Evolutionary conservation across 2,888 invertebrate species (phyloP).

Genomic region (Mesochorus sp.): DNA sequence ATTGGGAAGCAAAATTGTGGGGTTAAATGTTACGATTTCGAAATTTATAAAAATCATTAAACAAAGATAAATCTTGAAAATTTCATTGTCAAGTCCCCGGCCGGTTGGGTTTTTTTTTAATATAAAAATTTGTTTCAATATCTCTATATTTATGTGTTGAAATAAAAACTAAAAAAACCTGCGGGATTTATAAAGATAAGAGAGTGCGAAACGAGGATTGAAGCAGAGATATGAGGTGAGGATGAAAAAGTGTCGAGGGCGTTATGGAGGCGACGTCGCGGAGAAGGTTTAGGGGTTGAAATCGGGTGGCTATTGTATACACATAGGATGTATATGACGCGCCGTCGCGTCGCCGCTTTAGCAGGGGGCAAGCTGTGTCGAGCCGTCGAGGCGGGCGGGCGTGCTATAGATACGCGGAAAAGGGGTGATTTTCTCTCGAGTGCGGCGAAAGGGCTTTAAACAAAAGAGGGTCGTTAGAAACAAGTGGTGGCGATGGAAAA

Average conservation of each 20-base stretch:
- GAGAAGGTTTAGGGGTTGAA: constrained; percentile 34
- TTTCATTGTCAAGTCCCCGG: too few species aligned
- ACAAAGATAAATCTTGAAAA: too few species aligned
- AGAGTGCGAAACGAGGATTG: neutral
- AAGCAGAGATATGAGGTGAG: constrained; percentile 17
- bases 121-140: too few species aligned
- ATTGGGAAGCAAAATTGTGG: too few species aligned
- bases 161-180: neutral
- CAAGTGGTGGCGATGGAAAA: constrained; percentile 79
- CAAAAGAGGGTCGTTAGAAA: constrained; percentile 79
- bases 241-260: constrained; percentile 46
- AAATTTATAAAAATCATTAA: too few species aligned
- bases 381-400: constrained; percentile 24
- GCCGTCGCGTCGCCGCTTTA: constrained; percentile 49
- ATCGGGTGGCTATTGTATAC: constrained; percentile 29
- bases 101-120: too few species aligned
- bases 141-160: too few species aligned
- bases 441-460: constrained; percentile 73
- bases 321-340: constrained; percentile 37
- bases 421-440: constrained; percentile 58
- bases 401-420: constrained; percentile 36
- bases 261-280: constrained; percentile 11
- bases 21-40: too few species aligned
- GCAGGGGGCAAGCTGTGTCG: constrained; percentile 31
- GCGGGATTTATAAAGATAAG: neutral